These are phyloP conservation scores for Odocoileus virginianus DNA, from an alignment of 2,113 vertebrate species.

Conservation along the genomic window DNA sequence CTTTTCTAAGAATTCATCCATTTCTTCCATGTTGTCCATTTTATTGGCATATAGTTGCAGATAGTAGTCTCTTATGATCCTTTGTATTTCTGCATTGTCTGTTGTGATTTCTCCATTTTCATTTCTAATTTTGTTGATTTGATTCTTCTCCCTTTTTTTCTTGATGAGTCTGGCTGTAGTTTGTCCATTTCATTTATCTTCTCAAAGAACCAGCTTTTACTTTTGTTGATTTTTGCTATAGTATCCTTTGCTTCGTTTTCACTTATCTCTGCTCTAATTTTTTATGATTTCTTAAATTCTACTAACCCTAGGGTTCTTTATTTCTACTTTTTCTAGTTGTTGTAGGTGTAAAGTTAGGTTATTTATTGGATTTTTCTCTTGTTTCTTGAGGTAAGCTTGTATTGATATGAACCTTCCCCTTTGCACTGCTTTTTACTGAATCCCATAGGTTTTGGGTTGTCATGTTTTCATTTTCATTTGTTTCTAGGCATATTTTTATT, in stretches of 20 bases:
- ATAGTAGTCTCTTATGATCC: background rate
- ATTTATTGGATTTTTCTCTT: background rate
- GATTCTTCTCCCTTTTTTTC: background rate
- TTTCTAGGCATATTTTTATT: background rate
- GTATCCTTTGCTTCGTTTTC: background rate
- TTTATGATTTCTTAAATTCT: background rate
- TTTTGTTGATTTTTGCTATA: background rate
- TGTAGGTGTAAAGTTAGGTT: background rate
- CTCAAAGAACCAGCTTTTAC: background rate
- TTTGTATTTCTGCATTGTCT: background rate
- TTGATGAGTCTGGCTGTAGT: background rate
- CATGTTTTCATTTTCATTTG: background rate
- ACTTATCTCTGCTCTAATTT: background rate
- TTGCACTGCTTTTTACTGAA: background rate
- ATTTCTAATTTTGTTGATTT: background rate
- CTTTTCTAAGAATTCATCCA: background rate
- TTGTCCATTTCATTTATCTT: background rate
- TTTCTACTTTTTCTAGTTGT: background rate
- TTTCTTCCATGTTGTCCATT: background rate
- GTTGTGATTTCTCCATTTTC: background rate
- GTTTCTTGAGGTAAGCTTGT: background rate
- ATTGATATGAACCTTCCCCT: background rate
- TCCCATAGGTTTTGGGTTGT: background rate
- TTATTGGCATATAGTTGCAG: background rate
- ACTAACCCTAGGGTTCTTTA: background rate